These are phyloP conservation scores for Heliconius ethilla DNA, from an alignment of 2,888 invertebrate species.

Conservation along the genomic window DNA sequence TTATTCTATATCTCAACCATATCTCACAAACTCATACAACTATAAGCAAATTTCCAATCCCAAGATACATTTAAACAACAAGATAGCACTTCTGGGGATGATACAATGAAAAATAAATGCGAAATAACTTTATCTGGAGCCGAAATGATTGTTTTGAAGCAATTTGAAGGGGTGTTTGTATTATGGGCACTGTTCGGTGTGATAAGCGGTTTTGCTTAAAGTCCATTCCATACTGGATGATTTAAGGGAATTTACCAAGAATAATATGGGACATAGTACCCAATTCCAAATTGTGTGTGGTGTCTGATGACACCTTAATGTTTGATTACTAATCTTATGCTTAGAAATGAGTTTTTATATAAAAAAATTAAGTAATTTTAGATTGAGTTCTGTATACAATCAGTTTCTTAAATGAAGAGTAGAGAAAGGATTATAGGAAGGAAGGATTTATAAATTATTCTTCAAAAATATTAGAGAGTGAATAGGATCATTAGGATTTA, in stretches of 20 bases:
- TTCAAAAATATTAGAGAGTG: not conserved
- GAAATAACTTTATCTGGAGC: constrained; percentile 35
- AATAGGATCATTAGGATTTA: not conserved
- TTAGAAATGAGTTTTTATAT: not conserved
- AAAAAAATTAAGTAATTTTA: too few relatives aligned
- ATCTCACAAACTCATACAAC: not conserved
- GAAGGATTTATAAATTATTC: not conserved
- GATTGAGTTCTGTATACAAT: too few relatives aligned
- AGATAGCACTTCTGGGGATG: constrained; percentile 6
- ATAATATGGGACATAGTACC: not conserved
- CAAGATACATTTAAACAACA: constrained; percentile 10
- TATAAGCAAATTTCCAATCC: constrained; percentile 12
- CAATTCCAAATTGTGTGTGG: not conserved
- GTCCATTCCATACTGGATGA: constrained; percentile 30
- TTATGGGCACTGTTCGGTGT: constrained; percentile 37
- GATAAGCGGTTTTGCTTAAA: constrained; percentile 39
- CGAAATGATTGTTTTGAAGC: constrained; percentile 40
- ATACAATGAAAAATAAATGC: constrained; percentile 38
- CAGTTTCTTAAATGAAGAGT: not conserved
- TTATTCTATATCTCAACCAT: not conserved
- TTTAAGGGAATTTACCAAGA: constrained; percentile 32
- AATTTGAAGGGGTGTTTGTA: constrained; percentile 38
- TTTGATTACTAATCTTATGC: not conserved
- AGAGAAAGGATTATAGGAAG: not conserved
- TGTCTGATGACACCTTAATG: not conserved